phyloP scores from a whole-genome alignment of 2,888 invertebrate genomes.

The Pogonocherus hispidulus region DNA sequence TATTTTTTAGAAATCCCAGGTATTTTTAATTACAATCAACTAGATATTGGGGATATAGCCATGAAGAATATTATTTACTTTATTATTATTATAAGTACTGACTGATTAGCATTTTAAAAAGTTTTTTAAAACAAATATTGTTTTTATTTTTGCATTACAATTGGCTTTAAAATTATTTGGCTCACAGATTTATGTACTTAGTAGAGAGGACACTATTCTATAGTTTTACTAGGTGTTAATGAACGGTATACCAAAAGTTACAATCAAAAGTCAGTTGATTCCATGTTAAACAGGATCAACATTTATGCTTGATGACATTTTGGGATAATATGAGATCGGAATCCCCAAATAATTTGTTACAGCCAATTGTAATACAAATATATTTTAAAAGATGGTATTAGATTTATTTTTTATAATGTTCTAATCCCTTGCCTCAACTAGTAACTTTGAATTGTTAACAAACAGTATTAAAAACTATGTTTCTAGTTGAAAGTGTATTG shows the following conservation, averaged over 20 bases:
- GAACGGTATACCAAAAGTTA: too few species aligned
- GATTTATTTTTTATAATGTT: background rate
- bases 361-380: background rate
- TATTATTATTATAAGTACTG: background rate
- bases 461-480: conserved; percentile 18
- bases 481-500: background rate
- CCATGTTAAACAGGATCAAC: too few species aligned
- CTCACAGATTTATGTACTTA: too few species aligned
- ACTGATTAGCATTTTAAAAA: background rate
- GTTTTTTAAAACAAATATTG: background rate
- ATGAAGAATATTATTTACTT: background rate
- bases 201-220: too few species aligned
- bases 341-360: too few species aligned
- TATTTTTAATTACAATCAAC: too few species aligned
- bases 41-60: background rate
- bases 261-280: too few species aligned
- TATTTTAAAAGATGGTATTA: background rate
- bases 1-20: background rate
- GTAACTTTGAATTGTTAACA: background rate
- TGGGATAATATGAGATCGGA: too few species aligned
- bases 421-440: background rate
- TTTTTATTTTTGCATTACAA: background rate
- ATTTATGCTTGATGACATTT: too few species aligned
- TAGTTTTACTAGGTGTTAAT: too few species aligned
- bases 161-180: background rate